These are phyloP conservation scores for Tetragonula clypearis DNA, from an alignment of 1,140 invertebrate species.

Conservation along the genomic window DNA sequence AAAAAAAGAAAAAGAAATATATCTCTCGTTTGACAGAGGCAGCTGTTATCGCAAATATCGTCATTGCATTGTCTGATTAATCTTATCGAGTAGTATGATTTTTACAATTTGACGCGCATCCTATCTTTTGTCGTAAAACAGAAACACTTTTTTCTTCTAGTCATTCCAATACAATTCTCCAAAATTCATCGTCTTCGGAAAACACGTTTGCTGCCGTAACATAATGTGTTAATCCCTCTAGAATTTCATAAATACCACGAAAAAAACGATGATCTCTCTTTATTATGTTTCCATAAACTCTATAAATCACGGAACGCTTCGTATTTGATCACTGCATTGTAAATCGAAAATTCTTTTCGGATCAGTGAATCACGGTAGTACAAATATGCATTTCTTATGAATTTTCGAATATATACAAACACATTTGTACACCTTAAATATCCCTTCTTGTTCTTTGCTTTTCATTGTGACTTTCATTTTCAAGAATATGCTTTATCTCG, in stretches of 20 bases:
- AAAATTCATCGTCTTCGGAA: not conserved
- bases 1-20: constrained; percentile 15
- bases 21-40: not conserved
- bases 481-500: not conserved
- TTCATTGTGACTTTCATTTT: not conserved
- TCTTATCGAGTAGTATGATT: constrained; percentile 39
- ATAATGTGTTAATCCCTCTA: not conserved
- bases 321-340: not conserved
- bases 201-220: not conserved
- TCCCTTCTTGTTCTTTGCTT: not conserved
- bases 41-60: constrained; percentile 25
- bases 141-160: not conserved
- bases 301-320: not conserved
- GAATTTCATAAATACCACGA: not conserved
- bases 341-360: constrained; percentile 18
- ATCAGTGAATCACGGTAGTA: constrained; percentile 16
- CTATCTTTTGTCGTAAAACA: not conserved
- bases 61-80: constrained; percentile 39
- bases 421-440: not conserved
- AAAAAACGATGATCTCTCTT: not conserved
- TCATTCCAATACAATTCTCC: not conserved
- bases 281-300: not conserved
- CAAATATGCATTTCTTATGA: constrained; percentile 22
- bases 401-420: not conserved
- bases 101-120: not conserved